Evolutionary conservation across 2,797 vertebrate genomes (phyloP).

Genomic region (Iguana delicatissima): DNA sequence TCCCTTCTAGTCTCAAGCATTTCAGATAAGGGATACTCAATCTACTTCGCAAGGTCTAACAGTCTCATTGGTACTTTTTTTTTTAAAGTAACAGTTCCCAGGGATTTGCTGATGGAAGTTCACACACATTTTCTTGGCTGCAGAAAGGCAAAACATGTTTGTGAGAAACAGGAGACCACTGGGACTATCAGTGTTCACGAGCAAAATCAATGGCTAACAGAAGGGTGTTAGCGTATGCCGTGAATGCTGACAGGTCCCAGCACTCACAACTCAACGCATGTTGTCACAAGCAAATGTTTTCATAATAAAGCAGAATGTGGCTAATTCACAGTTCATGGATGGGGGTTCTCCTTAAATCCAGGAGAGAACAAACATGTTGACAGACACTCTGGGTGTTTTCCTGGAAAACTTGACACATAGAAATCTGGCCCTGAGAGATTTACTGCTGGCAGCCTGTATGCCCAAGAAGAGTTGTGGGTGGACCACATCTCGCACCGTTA

Average conservation of each 20-base stretch:
- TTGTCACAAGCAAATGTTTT: not conserved
- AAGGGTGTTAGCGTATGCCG: not conserved
- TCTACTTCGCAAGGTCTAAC: too few species aligned
- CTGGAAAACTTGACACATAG: too few species aligned
- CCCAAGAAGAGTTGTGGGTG: not conserved
- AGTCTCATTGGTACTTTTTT: too few species aligned
- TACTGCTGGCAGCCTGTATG: not conserved
- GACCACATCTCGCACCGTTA: too few species aligned
- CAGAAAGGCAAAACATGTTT: not conserved
- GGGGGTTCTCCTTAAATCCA: not conserved
- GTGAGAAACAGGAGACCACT: not conserved
- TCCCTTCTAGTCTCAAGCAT: too few species aligned
- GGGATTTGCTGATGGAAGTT: not conserved
- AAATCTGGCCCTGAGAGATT: not conserved
- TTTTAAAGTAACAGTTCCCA: not conserved
- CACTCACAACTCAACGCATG: not conserved
- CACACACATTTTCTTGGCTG: not conserved
- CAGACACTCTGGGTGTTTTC: not conserved
- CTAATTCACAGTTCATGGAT: not conserved
- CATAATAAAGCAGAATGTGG: not conserved
- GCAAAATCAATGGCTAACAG: not conserved
- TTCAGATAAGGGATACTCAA: too few species aligned
- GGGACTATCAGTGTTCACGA: not conserved
- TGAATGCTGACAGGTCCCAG: not conserved
- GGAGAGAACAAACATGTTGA: not conserved